phyloP scores from a whole-genome alignment of 2,888 invertebrate genomes.

The Yponomeuta plumbellus region DNA sequence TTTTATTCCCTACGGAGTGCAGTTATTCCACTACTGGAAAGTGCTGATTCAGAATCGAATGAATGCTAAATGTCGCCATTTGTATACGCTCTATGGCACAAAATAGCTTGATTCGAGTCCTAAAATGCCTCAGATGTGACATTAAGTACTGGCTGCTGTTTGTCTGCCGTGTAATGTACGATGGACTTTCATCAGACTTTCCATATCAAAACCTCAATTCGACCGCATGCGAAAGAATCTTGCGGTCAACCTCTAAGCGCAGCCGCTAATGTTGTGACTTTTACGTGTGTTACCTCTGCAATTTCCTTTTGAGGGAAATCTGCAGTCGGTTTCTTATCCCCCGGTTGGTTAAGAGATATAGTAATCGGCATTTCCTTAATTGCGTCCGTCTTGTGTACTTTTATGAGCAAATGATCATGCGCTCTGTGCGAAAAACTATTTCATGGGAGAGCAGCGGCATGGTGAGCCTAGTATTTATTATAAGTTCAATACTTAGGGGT shows the following conservation, averaged over 20 bases:
- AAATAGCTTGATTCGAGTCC: conserved; percentile 25
- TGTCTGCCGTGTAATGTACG: conserved; percentile 5
- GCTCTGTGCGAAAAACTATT: background rate
- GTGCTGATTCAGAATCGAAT: conserved; percentile 36
- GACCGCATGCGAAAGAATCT: conserved; percentile 11
- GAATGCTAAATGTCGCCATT: conserved; percentile 13
- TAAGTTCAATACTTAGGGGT: background rate
- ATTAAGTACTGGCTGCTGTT: background rate
- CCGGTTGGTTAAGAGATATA: background rate
- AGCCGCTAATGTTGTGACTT: conserved; percentile 5
- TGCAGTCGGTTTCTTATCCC: background rate
- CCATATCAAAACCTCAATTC: conserved; percentile 4
- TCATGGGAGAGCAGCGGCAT: background rate
- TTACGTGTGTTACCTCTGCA: conserved; percentile 11
- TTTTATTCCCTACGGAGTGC: conserved; percentile 43
- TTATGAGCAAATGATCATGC: background rate
- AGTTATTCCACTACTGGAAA: conserved; percentile 51
- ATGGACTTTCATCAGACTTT: conserved; percentile 11
- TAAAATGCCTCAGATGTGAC: conserved; percentile 19
- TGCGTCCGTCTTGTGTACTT: conserved; percentile 6
- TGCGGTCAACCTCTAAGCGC: background rate
- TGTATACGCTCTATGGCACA: background rate
- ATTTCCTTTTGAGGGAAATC: conserved; percentile 15
- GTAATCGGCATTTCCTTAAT: conserved; percentile 10
- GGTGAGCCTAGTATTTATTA: background rate